phyloP scores from a whole-genome alignment of 2,113 vertebrate genomes.

The Elephas maximus region DNA sequence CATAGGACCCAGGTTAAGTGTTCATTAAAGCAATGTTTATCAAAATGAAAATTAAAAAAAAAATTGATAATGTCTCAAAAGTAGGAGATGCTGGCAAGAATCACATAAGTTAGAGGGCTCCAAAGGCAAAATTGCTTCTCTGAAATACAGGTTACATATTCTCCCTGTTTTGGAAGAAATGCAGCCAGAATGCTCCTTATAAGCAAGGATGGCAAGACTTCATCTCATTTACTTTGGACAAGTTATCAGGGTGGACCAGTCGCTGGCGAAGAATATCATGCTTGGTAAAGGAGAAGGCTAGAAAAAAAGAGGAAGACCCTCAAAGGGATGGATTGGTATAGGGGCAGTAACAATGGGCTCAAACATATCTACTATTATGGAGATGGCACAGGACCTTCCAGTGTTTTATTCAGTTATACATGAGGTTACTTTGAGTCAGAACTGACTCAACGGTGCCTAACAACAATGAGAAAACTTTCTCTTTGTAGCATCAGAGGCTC shows the following conservation, averaged over 20 bases:
- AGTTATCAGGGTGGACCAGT: too few species aligned
- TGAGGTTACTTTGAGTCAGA: too few species aligned
- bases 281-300: not conserved
- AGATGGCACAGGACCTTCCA: too few species aligned
- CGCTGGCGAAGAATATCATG: not conserved
- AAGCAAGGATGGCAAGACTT: not conserved
- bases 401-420: too few species aligned
- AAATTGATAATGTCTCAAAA: constrained; percentile 69
- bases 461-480: not conserved
- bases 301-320: too few species aligned
- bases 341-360: too few species aligned
- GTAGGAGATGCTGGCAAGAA: constrained; percentile 80
- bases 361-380: too few species aligned
- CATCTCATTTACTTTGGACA: not conserved
- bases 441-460: too few species aligned
- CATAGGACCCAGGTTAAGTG: constrained; percentile 82
- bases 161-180: not conserved
- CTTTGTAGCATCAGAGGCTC: not conserved
- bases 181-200: not conserved
- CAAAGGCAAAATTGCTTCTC: constrained; percentile 37
- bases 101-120: constrained; percentile 43
- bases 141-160: constrained; percentile 71
- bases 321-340: too few species aligned
- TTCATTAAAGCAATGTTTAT: constrained; percentile 79
- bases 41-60: constrained; percentile 80